Evolutionary conservation across 30 jellyfish, hydroid and myxozoan species (phyloP).

Genomic region (Hydractinia echinata): DNA sequence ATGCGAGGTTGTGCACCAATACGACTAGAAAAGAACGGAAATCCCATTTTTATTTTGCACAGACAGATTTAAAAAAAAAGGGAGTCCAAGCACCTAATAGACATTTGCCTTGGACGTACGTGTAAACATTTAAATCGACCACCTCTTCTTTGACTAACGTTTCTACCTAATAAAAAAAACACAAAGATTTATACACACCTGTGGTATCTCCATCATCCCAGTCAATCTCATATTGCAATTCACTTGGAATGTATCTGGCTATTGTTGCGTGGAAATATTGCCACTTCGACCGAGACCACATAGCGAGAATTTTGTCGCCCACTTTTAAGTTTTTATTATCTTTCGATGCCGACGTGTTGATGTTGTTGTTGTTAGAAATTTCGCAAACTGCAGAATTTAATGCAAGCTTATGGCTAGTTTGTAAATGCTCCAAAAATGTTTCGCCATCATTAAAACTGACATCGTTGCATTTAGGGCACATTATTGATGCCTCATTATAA

Average conservation of each 20-base stretch:
- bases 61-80: no score
- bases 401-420: constrained; percentile 16
- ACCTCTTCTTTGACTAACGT: not conserved
- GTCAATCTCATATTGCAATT: constrained; percentile 63
- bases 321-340: constrained; percentile 18
- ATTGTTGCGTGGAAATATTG: constrained; percentile 79
- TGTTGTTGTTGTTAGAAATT: not conserved
- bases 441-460: constrained; percentile 41
- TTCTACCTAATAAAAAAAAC: not conserved
- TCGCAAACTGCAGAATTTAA: constrained; percentile 27
- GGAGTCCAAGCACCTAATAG: no score
- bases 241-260: constrained; percentile 33
- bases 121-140: no score
- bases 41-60: no score
- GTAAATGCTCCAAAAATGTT: not conserved
- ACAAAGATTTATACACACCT: not conserved
- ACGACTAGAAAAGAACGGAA: no score
- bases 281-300: constrained; percentile 81
- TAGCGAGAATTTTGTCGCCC: constrained; percentile 65
- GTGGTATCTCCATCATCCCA: constrained; percentile 92
- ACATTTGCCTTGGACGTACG: no score
- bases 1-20: no score
- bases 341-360: constrained; percentile 13
- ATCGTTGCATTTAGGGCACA: constrained; percentile 50
- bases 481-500: not conserved